These are phyloP conservation scores for Gasterosteus aculeatus DNA, from an alignment of 2,113 vertebrate genomes.

Conservation along the genomic window DNA sequence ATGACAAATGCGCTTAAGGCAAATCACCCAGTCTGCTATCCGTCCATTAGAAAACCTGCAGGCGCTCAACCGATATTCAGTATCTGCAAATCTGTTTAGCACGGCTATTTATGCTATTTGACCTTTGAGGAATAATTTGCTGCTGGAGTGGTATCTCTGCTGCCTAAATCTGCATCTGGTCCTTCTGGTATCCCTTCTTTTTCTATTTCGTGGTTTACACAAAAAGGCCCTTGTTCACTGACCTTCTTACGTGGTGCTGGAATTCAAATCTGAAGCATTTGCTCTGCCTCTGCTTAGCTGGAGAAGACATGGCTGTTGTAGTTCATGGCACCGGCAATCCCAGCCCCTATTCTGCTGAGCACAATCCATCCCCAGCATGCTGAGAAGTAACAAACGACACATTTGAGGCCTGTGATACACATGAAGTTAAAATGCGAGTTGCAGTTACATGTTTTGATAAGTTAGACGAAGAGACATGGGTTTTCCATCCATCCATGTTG, in stretches of 20 bases:
- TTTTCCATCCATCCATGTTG: neutral
- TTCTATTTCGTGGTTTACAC: slow-evolving; percentile 23
- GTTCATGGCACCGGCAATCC: slow-evolving; percentile 11
- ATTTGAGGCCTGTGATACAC: neutral
- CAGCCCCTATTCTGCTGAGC: slow-evolving; percentile 15
- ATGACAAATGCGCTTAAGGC: neutral
- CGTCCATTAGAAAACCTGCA: slow-evolving; percentile 5
- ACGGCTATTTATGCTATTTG: slow-evolving; percentile 7
- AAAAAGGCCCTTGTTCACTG: slow-evolving; percentile 66
- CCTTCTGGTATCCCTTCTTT: neutral
- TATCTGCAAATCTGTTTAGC: slow-evolving; percentile 36
- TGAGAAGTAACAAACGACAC: slow-evolving; percentile 49
- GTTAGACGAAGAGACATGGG: neutral
- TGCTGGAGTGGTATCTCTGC: neutral
- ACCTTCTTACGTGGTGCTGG: slow-evolving; percentile 74
- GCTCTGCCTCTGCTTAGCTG: slow-evolving; percentile 14
- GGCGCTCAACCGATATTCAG: slow-evolving; percentile 31
- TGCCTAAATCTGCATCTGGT: neutral
- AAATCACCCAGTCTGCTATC: slow-evolving; percentile 12
- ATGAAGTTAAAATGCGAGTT: neutral
- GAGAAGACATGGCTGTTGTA: slow-evolving; percentile 22
- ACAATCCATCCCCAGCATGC: too few relatives aligned
- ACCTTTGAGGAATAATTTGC: slow-evolving; percentile 10
- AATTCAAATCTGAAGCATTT: slow-evolving; percentile 60
- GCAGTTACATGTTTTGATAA: neutral